These are phyloP conservation scores for Caloenas nicobarica DNA, from an alignment of 2,113 vertebrate species.

Conservation along the genomic window DNA sequence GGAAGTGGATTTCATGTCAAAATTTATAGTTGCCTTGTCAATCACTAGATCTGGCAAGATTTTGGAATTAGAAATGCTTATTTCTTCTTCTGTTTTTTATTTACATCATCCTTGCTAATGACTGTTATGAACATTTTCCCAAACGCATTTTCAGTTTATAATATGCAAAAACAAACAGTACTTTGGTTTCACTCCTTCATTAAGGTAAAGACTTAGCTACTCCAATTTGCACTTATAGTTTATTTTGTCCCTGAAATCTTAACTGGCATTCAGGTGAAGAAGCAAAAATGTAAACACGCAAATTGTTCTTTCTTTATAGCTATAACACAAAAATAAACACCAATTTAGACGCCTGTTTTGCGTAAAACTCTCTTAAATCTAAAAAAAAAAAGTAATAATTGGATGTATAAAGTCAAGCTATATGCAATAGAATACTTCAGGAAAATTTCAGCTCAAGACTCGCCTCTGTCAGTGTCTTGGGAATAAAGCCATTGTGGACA, in stretches of 20 bases:
- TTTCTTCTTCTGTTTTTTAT: background rate
- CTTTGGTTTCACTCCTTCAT: background rate
- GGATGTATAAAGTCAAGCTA: background rate
- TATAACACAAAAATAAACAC: background rate
- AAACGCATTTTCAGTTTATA: background rate
- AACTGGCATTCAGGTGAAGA: background rate
- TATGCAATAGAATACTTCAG: background rate
- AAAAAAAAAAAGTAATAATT: background rate
- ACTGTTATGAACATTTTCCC: background rate
- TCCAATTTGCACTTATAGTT: background rate
- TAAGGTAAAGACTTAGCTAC: background rate
- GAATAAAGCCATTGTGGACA: background rate
- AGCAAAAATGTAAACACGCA: background rate
- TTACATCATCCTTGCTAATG: background rate
- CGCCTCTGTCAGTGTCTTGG: background rate
- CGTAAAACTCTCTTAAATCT: background rate
- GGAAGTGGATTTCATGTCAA: background rate
- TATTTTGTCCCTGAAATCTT: background rate
- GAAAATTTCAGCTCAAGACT: background rate
- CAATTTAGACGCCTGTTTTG: background rate
- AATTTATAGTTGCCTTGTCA: background rate
- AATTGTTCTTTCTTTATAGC: background rate
- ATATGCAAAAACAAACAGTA: background rate
- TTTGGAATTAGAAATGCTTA: background rate
- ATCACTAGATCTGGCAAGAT: background rate